Percentiles rank a stretch among this genome's conserved stretches.
These are phyloP conservation scores for Artibeus lituratus DNA, from an alignment of 2,797 vertebrate species.

Conservation along the genomic window DNA sequence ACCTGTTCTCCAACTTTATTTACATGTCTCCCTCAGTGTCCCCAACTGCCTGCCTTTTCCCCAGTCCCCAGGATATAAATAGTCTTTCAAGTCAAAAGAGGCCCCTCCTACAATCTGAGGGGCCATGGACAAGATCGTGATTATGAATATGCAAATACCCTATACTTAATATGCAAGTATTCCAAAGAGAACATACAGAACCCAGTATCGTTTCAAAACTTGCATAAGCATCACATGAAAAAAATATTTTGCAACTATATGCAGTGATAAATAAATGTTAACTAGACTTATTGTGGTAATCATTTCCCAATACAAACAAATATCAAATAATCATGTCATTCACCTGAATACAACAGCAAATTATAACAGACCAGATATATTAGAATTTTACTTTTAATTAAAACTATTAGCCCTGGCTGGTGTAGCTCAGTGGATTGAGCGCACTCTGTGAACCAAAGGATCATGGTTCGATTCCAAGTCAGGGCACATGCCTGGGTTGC, in stretches of 20 bases:
- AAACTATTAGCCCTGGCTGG: background rate
- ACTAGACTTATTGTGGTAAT: background rate
- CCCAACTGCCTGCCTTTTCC: background rate
- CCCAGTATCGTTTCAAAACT: background rate
- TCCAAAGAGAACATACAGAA: background rate
- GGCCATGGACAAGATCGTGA: background rate
- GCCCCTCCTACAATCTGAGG: background rate
- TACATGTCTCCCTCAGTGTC: background rate
- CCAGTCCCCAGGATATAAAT: background rate
- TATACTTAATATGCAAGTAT: background rate
- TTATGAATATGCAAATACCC: background rate
- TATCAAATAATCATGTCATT: background rate
- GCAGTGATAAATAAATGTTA: background rate
- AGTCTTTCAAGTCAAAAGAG: background rate
- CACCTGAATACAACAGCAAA: background rate
- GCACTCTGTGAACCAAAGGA: no score
- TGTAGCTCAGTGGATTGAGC: no score
- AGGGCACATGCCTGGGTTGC: no score
- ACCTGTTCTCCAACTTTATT: background rate
- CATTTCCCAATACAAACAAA: background rate
- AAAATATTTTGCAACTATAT: background rate
- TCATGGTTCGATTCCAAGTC: no score
- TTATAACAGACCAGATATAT: background rate
- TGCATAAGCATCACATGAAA: background rate
- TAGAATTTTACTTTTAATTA: background rate